phyloP scores from a whole-genome alignment of 2,888 invertebrate genomes.

The Dryadula phaetusa region DNA sequence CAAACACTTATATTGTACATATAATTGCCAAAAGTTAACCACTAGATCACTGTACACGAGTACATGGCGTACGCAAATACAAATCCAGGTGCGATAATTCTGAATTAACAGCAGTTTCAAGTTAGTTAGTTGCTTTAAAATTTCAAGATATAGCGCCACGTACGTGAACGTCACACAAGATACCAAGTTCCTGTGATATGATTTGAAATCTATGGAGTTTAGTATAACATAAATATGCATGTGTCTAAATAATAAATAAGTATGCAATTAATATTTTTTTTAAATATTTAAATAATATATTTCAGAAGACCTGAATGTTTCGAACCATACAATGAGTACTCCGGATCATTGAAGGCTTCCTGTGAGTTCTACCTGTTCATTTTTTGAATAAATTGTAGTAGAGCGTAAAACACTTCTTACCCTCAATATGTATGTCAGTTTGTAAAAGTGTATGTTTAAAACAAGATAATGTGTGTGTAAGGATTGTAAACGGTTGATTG shows the following conservation, averaged over 20 bases:
- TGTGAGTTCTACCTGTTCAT: too few relatives aligned
- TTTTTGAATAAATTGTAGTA: too few relatives aligned
- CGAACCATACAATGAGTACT: too few relatives aligned
- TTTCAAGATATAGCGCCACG: conserved; percentile 33
- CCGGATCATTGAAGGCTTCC: too few relatives aligned
- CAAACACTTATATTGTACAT: not conserved
- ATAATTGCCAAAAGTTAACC: conserved; percentile 8
- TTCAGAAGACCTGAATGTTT: too few relatives aligned
- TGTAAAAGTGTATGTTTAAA: too few relatives aligned
- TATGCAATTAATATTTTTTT: too few relatives aligned
- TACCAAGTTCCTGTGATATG: conserved; percentile 28
- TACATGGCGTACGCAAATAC: conserved; percentile 29
- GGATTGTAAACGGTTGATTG: too few relatives aligned
- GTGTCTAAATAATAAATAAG: not conserved
- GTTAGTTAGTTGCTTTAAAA: conserved; percentile 38
- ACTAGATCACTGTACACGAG: conserved; percentile 14
- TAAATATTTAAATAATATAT: too few relatives aligned
- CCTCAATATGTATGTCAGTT: too few relatives aligned
- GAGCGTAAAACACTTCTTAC: too few relatives aligned
- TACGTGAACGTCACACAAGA: conserved; percentile 19
- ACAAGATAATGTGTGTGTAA: too few relatives aligned
- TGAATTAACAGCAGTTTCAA: conserved; percentile 39
- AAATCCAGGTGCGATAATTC: conserved; percentile 34
- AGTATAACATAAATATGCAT: conserved; percentile 3
- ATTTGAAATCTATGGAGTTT: conserved; percentile 4